Conservation (phyloP, 2,888 invertebrate species). For the Euplagia quadripunctaria region DNA sequence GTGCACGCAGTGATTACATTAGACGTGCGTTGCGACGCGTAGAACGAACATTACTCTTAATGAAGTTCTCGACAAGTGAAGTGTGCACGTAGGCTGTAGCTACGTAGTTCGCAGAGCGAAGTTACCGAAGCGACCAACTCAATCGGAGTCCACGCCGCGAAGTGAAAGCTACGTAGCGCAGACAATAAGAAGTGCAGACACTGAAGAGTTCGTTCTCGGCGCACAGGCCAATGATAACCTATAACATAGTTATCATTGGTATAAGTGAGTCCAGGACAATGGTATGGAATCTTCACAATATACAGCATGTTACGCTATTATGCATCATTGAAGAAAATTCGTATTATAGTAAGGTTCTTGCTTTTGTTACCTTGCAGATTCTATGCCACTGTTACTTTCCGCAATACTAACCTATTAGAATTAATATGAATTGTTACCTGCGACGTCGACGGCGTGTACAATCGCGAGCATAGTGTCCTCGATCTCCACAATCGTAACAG, state of each 20-base stretch:
- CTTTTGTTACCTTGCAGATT: slow-evolving; percentile 63
- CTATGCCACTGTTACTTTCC: slow-evolving; percentile 58
- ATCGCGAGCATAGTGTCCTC: slow-evolving; percentile 97
- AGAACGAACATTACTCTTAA: slow-evolving; percentile 82
- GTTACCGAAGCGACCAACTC: slow-evolving; percentile 83
- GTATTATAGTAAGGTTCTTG: no score
- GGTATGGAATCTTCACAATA: slow-evolving; percentile 76
- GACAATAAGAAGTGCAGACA: slow-evolving; percentile 87
- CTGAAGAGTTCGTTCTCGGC: slow-evolving; percentile 86
- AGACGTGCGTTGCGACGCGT: slow-evolving; percentile 81
- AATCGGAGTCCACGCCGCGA: slow-evolving; percentile 83
- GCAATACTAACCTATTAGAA: slow-evolving; percentile 24
- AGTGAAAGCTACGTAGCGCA: slow-evolving; percentile 87
- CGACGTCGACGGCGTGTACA: slow-evolving; percentile 92
- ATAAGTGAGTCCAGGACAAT: slow-evolving; percentile 76
- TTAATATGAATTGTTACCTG: slow-evolving; percentile 67
- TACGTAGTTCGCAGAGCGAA: slow-evolving; percentile 84
- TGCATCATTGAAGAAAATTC: not conserved
- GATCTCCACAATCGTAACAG: slow-evolving; percentile 97
- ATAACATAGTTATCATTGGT: slow-evolving; percentile 88
- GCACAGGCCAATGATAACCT: slow-evolving; percentile 88
- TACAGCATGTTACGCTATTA: slow-evolving; percentile 4
- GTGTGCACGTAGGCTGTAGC: slow-evolving; percentile 84
- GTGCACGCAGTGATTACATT: slow-evolving; percentile 86
- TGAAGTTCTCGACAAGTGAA: slow-evolving; percentile 81